Base-by-base conservation (phyloP, 2,113 vertebrate genomes). In the Gasterosteus aculeatus region DNA sequence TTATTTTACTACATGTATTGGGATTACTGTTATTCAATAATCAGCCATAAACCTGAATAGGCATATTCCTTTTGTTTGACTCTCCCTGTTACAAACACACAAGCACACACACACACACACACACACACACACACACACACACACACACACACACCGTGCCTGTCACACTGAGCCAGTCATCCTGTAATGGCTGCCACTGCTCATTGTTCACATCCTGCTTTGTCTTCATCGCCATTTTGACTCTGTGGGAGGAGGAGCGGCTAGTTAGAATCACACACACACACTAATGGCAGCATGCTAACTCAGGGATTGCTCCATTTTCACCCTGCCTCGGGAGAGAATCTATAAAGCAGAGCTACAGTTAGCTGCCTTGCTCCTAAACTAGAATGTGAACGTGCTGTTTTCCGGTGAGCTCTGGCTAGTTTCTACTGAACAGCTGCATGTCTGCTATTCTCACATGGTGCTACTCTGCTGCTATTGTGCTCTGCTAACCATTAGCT, bases 161-260 rank as follows among this genome's bases (percentile, higher is more conserved):
- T 88, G 86, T 87, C 87, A 84, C 79, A 75, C 65, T 63, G 74
- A 80, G 72, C 81, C 82, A 85, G 87, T 90, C 84, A 81, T 87
- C 90, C 84, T 87, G 93, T 94, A 94, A 95, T 95, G 94, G 94
- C 93, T 93, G 93, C 93, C 91, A 91, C 89, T 85, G 91, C 90
- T 94, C 92, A 93, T 94, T 94, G 94, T 94, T 94, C 93, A 93
- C 92, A 92, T 93, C 90, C 90, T 91, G 88, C 91, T 94, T 94
- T 94, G 92, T 90, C 77, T 92, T 75, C 92, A 91, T 94, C 95
- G 95, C 97, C 97, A 95, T 97, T 95, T 97, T 96, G 91, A 89
- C 91, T 92, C 84, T 57, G 74, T 39, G 58, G 79, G 67, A 81
- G 84, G 68, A 83, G 84, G 70, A 69, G 67, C 47, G 62, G 53